phyloP scores from a whole-genome alignment of 2,113 vertebrate species.

The Rafetus swinhoei region DNA sequence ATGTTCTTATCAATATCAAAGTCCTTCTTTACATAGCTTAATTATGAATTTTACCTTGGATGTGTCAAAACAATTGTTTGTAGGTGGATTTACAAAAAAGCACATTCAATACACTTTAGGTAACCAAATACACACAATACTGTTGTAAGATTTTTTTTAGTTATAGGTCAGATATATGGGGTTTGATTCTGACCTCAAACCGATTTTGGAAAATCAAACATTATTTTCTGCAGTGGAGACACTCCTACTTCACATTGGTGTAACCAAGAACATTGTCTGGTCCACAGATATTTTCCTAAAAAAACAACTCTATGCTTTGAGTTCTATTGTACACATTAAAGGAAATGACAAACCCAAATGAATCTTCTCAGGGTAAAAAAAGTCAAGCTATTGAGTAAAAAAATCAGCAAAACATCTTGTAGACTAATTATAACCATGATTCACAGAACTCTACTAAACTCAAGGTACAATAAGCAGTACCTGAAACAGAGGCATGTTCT shows the following conservation, averaged over 20 bases:
- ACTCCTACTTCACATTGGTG: not conserved
- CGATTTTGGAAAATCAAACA: not conserved
- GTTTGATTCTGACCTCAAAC: not conserved
- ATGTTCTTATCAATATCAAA: not conserved
- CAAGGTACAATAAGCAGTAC: not conserved
- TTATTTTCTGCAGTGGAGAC: not conserved
- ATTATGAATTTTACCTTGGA: not conserved
- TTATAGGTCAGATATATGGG: not conserved
- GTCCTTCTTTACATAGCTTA: not conserved
- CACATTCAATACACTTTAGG: not conserved
- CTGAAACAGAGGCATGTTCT: not conserved
- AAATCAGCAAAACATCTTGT: not conserved
- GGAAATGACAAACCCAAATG: not conserved
- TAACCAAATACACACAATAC: not conserved
- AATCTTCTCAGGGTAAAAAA: not conserved
- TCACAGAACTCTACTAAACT: not conserved
- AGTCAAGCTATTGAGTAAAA: not conserved
- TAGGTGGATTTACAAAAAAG: not conserved
- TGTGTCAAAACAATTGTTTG: not conserved
- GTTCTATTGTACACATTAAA: not conserved
- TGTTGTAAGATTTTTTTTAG: not conserved
- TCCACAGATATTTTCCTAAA: not conserved
- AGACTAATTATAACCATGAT: not conserved
- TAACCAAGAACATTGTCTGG: not conserved
- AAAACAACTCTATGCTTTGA: not conserved